Conservation (phyloP, 2,797 vertebrate genomes). For the Schizothorax lantsangensis region DNA sequence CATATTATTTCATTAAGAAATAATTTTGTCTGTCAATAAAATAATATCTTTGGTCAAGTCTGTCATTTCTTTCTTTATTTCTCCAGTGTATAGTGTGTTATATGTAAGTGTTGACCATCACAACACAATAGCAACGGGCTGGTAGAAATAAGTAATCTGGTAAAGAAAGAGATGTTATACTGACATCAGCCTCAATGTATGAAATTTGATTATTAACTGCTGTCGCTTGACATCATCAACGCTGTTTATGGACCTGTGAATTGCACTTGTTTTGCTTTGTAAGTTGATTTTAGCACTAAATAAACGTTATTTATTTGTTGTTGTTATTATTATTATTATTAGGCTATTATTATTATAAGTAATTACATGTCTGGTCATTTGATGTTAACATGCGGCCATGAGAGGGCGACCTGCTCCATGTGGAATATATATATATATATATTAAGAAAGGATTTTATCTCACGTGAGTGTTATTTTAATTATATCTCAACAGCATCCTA, state of each 20-base stretch:
- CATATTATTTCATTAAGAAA: not conserved
- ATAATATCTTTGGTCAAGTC: not conserved
- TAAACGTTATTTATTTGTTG: not conserved
- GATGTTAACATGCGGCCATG: not conserved
- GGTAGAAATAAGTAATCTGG: too few relatives aligned
- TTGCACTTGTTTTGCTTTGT: not conserved
- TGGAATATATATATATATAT: not conserved
- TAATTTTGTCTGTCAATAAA: not conserved
- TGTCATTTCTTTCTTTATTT: too few relatives aligned
- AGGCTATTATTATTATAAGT: not conserved
- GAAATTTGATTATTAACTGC: too few relatives aligned
- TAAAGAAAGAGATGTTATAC: too few relatives aligned
- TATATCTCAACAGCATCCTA: not conserved
- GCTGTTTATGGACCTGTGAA: not conserved
- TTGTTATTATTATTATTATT: not conserved
- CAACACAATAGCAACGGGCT: too few relatives aligned
- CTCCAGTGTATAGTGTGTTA: too few relatives aligned
- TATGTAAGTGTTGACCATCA: too few relatives aligned
- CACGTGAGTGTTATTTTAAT: not conserved
- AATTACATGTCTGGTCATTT: not conserved
- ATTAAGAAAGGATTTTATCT: not conserved
- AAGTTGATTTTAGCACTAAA: not conserved
- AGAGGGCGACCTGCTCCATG: not conserved
- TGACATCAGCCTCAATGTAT: too few relatives aligned
- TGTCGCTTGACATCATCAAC: too few relatives aligned